Evolutionary conservation across 2,113 vertebrate species (phyloP), one percentile per base, ranked within the genome.

Genomic region (Microcebus griseorufus): DNA sequence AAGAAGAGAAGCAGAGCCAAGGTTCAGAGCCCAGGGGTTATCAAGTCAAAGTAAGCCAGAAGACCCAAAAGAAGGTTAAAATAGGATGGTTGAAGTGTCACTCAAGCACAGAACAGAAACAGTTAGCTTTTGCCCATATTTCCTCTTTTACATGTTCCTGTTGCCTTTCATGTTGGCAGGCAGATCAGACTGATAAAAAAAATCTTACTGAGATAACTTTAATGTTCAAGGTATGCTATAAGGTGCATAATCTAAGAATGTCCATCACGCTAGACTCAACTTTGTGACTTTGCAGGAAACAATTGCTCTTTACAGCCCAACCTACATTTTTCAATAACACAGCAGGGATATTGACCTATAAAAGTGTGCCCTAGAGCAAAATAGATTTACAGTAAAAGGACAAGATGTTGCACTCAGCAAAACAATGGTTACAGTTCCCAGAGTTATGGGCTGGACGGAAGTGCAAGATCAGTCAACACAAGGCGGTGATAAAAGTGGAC

Each of bases 371-470:
- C 78, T 11, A 23, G 58, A 97, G 88, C 34, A 75, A 97, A 94
- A 93, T 51, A 97, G 80, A 86, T 95, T 97, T 95, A 97, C 10
- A 60, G 48, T 75, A 48, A 96, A 96, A 97, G 69, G 90, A 97
- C 89, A 93, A 42, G 95, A 95, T 95, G 29, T 95, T 96, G 34
- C 48, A 81, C 81, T 95, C 62, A 80, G 76, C 92, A 97, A 37
- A 97, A 1, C 12, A 81, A 91, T 92, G 64, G 48, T 85, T 34
- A 88, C 67, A 88, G 27, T 94, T 90, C 87, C 10, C 51, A 97
- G 88, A 88, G 81, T 88, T 94, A 90, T 65, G n/a, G 32, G 25
- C 89, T 84, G 53, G n/a, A 37, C 13, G 23, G 16, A 94, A 70
- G 69, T 2, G 0, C 1, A 37, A 78, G 34, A 25, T 79, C 58